These are phyloP conservation scores for Anguilla obscura DNA, from an alignment of 2,797 vertebrate genomes.

Conservation along the genomic window DNA sequence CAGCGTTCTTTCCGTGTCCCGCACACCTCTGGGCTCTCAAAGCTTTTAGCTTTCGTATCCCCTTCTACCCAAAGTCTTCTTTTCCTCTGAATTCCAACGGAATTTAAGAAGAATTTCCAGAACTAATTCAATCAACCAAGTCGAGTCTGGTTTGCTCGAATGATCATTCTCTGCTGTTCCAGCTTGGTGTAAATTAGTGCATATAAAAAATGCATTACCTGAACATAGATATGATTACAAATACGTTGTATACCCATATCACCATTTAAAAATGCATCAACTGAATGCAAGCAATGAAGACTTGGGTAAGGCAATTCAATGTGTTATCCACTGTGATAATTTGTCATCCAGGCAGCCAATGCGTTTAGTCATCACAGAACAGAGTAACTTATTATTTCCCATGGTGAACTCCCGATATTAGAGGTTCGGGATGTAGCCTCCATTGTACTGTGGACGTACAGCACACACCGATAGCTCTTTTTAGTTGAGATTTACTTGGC, in stretches of 20 bases:
- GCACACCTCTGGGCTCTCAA: neutral
- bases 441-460: neutral
- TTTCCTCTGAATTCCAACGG: neutral
- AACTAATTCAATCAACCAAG: neutral
- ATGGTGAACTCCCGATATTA: neutral
- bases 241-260: neutral
- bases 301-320: neutral
- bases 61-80: neutral
- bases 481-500: neutral
- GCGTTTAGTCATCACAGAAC: neutral
- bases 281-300: neutral
- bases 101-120: neutral
- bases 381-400: neutral
- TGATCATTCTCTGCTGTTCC: neutral
- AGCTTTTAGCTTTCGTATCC: neutral
- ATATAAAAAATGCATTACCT: neutral
- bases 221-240: neutral
- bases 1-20: no score
- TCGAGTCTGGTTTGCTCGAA: neutral
- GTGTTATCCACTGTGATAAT: neutral
- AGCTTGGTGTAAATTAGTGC: neutral
- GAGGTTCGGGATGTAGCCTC: neutral
- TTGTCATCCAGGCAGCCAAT: neutral
- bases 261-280: neutral
- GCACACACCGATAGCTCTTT: neutral